Conservation (phyloP, 1,140 invertebrate species). For the Latrodectus geometricus region DNA sequence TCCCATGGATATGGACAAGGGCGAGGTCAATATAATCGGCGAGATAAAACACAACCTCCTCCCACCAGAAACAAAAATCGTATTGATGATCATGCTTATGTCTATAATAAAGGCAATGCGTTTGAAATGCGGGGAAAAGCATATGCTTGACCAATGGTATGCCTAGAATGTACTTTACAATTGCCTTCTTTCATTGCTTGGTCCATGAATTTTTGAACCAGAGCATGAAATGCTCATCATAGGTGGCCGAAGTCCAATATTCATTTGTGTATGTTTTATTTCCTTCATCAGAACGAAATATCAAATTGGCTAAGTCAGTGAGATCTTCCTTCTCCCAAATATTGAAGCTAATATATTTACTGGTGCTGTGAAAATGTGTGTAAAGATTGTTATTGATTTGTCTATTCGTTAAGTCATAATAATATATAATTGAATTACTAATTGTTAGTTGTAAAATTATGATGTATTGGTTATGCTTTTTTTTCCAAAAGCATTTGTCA, state of each 20-base stretch:
- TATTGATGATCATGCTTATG: slow-evolving; percentile 35
- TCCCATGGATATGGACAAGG: slow-evolving; percentile 79
- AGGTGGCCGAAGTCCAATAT: neutral
- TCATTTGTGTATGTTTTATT: neutral
- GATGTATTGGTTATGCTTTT: no score
- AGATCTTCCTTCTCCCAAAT: no score
- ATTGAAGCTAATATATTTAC: no score
- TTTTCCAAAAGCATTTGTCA: no score
- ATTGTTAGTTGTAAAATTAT: no score
- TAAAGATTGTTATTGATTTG: no score
- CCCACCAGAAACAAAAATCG: slow-evolving; percentile 12
- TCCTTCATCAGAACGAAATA: neutral
- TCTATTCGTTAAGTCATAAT: no score
- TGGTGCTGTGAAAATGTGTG: no score
- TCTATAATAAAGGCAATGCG: slow-evolving; percentile 48
- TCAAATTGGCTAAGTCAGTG: neutral
- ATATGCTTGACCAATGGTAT: slow-evolving; percentile 58
- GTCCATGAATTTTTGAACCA: neutral
- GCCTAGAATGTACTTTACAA: slow-evolving; percentile 45
- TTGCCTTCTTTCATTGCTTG: slow-evolving; percentile 41
- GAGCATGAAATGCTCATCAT: neutral
- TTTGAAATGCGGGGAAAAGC: slow-evolving; percentile 56
- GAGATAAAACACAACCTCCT: slow-evolving; percentile 18
- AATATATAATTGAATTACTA: no score
- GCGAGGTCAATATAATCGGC: slow-evolving; percentile 76